Evolutionary conservation across 2,888 invertebrate genomes (phyloP).

Genomic region (Ptychoptera albimana): DNA sequence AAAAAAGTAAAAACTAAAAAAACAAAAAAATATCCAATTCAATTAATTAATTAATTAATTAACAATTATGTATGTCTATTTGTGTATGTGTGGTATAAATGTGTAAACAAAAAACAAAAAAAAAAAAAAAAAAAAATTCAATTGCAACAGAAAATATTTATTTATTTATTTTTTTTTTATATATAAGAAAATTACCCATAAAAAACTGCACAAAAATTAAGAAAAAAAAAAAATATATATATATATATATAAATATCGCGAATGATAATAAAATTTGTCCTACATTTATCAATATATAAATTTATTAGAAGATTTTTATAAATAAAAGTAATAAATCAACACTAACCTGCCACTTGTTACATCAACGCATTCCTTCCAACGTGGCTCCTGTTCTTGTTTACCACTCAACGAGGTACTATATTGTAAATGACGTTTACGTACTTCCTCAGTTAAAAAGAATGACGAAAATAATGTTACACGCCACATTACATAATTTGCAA

Average conservation of each 20-base stretch:
- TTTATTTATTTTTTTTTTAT: no score
- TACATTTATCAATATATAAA: no score
- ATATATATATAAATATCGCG: constrained; percentile 1
- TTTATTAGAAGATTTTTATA: no score
- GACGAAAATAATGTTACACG: constrained; percentile 68
- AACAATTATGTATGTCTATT: no score
- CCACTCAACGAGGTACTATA: constrained; percentile 72
- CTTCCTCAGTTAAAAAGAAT: constrained; percentile 61
- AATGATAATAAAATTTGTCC: neutral
- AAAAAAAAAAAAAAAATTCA: neutral
- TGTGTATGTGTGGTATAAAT: no score
- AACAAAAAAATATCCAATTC: no score
- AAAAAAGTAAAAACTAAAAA: no score
- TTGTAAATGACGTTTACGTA: constrained; percentile 61
- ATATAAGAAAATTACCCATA: no score
- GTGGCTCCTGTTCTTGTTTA: constrained; percentile 65
- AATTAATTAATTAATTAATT: no score
- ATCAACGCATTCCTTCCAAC: constrained; percentile 87
- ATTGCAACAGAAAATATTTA: neutral
- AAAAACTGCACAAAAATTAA: constrained; percentile 5
- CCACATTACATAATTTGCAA: constrained; percentile 91
- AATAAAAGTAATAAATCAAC: constrained; percentile 3
- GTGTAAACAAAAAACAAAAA: no score
- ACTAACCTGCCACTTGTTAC: constrained; percentile 56
- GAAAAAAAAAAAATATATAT: constrained; percentile 7